Percentiles rank a stretch among this genome's conserved stretches.
phyloP scores from a whole-genome alignment of 2,797 vertebrate species.

The Gephyroberyx darwinii region DNA sequence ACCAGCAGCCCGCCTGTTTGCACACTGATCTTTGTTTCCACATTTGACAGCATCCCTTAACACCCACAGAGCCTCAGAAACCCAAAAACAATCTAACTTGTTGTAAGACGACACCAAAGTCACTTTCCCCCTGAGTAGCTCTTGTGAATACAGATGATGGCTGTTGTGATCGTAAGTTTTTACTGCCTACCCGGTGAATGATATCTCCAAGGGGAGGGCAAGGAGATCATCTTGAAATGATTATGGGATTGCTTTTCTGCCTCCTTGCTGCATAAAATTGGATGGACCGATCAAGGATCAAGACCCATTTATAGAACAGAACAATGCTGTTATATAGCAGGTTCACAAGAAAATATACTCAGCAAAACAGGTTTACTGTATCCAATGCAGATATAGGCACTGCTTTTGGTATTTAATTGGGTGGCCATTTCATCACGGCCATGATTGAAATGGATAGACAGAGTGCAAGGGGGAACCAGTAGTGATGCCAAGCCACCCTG shows the following conservation, averaged over 20 bases:
- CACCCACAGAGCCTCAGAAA: constrained; percentile 11
- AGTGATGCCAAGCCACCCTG: too few species aligned
- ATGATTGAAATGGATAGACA: too few species aligned
- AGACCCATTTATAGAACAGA: neutral
- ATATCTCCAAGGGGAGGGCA: constrained; percentile 10
- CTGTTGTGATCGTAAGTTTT: constrained; percentile 22
- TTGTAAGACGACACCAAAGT: constrained; percentile 31
- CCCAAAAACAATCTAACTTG: constrained; percentile 2
- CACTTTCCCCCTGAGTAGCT: constrained; percentile 29
- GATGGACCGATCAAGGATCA: constrained; percentile 3
- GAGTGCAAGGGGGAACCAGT: too few species aligned
- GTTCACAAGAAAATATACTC: neutral
- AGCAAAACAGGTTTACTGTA: neutral
- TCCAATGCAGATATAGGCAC: neutral
- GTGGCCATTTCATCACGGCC: too few species aligned
- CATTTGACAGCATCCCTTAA: constrained; percentile 40
- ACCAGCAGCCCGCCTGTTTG: constrained; percentile 6
- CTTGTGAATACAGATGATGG: constrained; percentile 39
- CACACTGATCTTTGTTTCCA: constrained; percentile 41
- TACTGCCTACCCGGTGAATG: constrained; percentile 15
- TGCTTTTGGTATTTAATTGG: neutral
- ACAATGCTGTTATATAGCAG: neutral
- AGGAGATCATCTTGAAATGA: constrained; percentile 20
- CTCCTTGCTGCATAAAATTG: neutral
- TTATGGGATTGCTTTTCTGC: constrained; percentile 1